phyloP scores from a whole-genome alignment of 2,888 invertebrate species.

The Cotesia congregata region DNA sequence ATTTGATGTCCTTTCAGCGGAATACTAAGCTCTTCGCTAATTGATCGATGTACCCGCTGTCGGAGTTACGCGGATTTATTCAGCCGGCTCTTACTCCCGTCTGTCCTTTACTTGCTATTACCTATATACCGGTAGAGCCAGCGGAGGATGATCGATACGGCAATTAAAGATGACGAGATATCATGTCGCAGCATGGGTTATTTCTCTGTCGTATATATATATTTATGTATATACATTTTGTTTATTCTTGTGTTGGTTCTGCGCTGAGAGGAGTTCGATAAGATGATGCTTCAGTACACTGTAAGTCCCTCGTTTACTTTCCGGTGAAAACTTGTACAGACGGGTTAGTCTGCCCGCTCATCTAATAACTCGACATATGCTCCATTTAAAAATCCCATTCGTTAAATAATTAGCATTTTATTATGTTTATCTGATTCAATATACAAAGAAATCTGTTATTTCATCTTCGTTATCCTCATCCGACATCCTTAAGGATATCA shows the following conservation, averaged over 20 bases:
- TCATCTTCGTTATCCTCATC: no score
- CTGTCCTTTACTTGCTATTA: slow-evolving; percentile 3
- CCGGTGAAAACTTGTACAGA: slow-evolving; percentile 13
- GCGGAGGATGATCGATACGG: slow-evolving; percentile 44
- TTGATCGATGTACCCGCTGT: slow-evolving; percentile 45
- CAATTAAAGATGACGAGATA: slow-evolving; percentile 49
- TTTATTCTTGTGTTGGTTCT: slow-evolving; percentile 11
- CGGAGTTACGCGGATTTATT: slow-evolving; percentile 36
- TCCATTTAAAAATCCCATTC: slow-evolving; percentile 38
- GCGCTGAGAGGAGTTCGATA: not conserved
- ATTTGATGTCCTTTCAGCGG: slow-evolving; percentile 39
- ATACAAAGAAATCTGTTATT: not conserved
- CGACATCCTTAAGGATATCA: no score
- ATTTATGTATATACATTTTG: slow-evolving; percentile 31
- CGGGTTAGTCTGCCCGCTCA: not conserved
- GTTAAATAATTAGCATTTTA: slow-evolving; percentile 49
- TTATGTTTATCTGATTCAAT: slow-evolving; percentile 38
- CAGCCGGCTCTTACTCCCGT: not conserved
- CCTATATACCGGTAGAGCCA: not conserved
- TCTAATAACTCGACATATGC: slow-evolving; percentile 8
- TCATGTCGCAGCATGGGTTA: slow-evolving; percentile 34
- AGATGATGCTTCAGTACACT: slow-evolving; percentile 18
- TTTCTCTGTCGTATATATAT: slow-evolving; percentile 23
- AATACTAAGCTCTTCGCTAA: slow-evolving; percentile 47
- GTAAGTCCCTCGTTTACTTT: not conserved